Base-by-base conservation (phyloP, 1,140 invertebrate genomes). In the Lanistes nyassanus region DNA sequence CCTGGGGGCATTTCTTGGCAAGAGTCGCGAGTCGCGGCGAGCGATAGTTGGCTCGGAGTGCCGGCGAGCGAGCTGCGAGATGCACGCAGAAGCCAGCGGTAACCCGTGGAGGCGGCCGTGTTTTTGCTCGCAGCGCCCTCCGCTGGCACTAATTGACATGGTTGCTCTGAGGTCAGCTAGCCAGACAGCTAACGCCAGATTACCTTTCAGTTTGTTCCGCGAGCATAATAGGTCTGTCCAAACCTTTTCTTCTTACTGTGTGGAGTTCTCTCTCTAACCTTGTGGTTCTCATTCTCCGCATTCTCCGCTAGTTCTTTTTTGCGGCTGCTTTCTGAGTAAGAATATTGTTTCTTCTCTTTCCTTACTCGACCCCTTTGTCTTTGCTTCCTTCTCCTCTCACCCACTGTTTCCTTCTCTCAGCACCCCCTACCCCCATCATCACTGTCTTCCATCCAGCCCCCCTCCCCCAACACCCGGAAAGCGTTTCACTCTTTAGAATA, bases 221-320 rank as follows among this genome's bases (percentile, higher is more conserved):
- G n/a, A 26, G n/a, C 56, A 60, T 60, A 31, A 60, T 60, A 60
- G 56, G 56, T 60, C 56, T 60, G 56, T 60, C 23, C 56, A 60
- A 60, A 60, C 56, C 56, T 31, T n/a, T 31, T 9, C 23, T 58
- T 58, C 13, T 7, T 13, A 6, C 9, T 9, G 9, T 16, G 9
- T 6, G 19, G 42, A 13, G 9, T 47, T 47, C 9, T 47, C 42
- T 47, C 42, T 13, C 19, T 47, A 13, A 47, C 42, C 42, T 16
- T 16, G 42, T 2, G 39, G 5, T 9, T 16, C 19, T 16, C 19
- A 16, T 2, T 47, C 42, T 47, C 42, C 19, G 9, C 19, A 16
- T 2, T 47, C 42, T 47, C 42, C 9, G 42, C 9, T 47, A 42
- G n/a, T 47, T 16, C 2, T 16, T 16, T 6, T 47, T 47, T 47